A percentile compares a stretch with the other conserved stretches of the same genome.
These are phyloP conservation scores for Scaptomyza reducta DNA, from an alignment of 2,888 invertebrate genomes.

Conservation along the genomic window DNA sequence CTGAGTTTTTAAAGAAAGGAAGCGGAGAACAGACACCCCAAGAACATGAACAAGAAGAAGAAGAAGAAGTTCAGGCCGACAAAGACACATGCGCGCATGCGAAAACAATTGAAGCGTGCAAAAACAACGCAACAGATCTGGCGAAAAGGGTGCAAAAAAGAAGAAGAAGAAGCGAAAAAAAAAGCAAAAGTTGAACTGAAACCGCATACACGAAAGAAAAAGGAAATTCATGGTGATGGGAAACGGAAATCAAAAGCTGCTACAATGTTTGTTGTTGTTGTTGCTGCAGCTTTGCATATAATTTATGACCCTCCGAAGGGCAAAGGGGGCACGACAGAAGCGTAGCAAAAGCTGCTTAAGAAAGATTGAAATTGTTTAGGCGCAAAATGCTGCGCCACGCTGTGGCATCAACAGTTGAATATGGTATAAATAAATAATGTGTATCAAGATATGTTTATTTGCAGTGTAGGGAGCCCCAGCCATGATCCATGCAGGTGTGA, in stretches of 20 bases:
- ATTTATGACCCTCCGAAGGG: constrained; percentile 61
- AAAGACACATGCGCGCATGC: constrained; percentile 70
- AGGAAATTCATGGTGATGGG: constrained; percentile 79
- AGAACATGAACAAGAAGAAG: constrained; percentile 18
- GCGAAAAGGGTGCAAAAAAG: constrained; percentile 14
- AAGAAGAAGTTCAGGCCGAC: constrained; percentile 40
- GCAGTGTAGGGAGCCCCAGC: constrained; percentile 27
- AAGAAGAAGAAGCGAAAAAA: constrained; percentile 12
- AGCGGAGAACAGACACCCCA: constrained; percentile 12
- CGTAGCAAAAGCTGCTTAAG: constrained; percentile 72
- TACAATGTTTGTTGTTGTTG: constrained; percentile 56
- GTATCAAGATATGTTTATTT: constrained; percentile 67
- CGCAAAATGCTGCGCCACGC: constrained; percentile 52
- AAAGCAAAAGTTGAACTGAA: constrained; percentile 72
- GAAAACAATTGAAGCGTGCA: constrained; percentile 80
- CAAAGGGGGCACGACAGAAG: constrained; percentile 40
- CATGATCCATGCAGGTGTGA: constrained; percentile 55
- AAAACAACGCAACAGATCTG: constrained; percentile 45
- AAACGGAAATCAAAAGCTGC: constrained; percentile 82
- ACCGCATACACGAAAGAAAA: constrained; percentile 66
- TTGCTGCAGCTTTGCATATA: constrained; percentile 73
- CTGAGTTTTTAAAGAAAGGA: constrained; percentile 46
- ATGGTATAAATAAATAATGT: constrained; percentile 57
- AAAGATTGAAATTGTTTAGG: constrained; percentile 68
- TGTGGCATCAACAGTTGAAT: constrained; percentile 40